These are phyloP conservation scores for Hedychridium roseum DNA, from an alignment of 2,888 invertebrate species.

Conservation along the genomic window DNA sequence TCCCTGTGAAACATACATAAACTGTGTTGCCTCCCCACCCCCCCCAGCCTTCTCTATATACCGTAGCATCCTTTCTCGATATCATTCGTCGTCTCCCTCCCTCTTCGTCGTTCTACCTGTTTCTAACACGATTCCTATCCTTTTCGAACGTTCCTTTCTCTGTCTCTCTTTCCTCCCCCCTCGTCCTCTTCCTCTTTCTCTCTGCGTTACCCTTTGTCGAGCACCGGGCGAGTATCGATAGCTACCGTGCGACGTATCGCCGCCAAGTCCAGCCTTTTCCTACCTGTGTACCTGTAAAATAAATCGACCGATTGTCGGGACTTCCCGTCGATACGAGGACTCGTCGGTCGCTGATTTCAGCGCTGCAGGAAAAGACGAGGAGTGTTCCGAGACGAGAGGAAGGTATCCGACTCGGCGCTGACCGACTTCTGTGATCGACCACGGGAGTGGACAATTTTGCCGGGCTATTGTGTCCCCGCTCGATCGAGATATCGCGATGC, in stretches of 20 bases:
- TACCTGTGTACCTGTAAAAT: too few species aligned
- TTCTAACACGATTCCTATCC: not conserved
- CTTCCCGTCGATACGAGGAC: too few species aligned
- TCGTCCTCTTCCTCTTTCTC: slow-evolving; percentile 4
- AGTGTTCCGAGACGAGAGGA: too few species aligned
- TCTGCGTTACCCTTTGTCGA: slow-evolving; percentile 1
- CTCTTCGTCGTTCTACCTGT: not conserved
- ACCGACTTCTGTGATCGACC: too few species aligned
- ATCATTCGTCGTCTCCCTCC: slow-evolving; percentile 1
- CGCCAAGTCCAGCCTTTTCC: too few species aligned
- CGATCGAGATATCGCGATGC: too few species aligned
- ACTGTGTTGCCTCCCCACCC: slow-evolving; percentile 25
- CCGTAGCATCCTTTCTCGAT: not conserved
- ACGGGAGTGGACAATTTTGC: too few species aligned
- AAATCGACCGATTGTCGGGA: too few species aligned
- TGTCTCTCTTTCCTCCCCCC: not conserved
- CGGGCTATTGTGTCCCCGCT: too few species aligned
- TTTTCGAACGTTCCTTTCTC: slow-evolving; percentile 13
- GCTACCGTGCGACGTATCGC: not conserved
- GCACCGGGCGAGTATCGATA: not conserved
- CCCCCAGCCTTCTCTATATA: not conserved
- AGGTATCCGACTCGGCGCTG: too few species aligned
- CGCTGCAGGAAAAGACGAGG: too few species aligned
- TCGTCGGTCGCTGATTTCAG: too few species aligned
- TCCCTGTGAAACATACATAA: slow-evolving; percentile 48